These are phyloP conservation scores for Nematostella vectensis DNA, from an alignment of 92 coral and sea anemone genomes.

Conservation along the genomic window DNA sequence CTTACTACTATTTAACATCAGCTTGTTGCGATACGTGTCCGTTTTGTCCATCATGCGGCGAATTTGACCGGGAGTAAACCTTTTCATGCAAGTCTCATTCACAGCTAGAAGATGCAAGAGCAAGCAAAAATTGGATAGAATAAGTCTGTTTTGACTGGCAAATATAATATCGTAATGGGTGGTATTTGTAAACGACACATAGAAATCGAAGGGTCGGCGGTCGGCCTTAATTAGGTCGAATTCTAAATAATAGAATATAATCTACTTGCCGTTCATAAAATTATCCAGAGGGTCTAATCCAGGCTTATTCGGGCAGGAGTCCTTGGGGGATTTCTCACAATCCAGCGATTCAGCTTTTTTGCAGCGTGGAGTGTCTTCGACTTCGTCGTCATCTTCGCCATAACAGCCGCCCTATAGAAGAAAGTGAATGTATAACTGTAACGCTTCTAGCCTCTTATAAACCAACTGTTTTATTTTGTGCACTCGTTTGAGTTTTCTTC, in stretches of 20 bases:
- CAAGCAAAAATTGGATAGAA: too few relatives aligned
- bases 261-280: constrained; percentile 82
- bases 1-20: constrained; percentile 56
- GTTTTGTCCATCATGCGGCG: constrained; percentile 57
- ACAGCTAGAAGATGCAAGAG: too few relatives aligned
- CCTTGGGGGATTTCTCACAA: constrained; percentile 45
- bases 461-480: too few relatives aligned
- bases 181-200: background rate
- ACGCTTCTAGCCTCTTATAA: too few relatives aligned
- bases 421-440: constrained; percentile 1
- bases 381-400: constrained; percentile 39
- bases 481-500: too few relatives aligned
- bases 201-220: background rate
- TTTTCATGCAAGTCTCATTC: constrained; percentile 67
- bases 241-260: too few relatives aligned
- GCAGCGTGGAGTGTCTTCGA: constrained; percentile 73
- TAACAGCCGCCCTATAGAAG: constrained; percentile 44
- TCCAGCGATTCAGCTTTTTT: constrained; percentile 36
- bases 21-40: constrained; percentile 46
- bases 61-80: constrained; percentile 76
- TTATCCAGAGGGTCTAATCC: constrained; percentile 74
- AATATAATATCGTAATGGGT: too few relatives aligned
- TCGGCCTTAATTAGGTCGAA: background rate
- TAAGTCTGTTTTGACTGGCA: too few relatives aligned
- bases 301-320: constrained; percentile 63